These are phyloP conservation scores for Eulemur rubriventer DNA, from an alignment of 2,797 vertebrate species.

Conservation along the genomic window DNA sequence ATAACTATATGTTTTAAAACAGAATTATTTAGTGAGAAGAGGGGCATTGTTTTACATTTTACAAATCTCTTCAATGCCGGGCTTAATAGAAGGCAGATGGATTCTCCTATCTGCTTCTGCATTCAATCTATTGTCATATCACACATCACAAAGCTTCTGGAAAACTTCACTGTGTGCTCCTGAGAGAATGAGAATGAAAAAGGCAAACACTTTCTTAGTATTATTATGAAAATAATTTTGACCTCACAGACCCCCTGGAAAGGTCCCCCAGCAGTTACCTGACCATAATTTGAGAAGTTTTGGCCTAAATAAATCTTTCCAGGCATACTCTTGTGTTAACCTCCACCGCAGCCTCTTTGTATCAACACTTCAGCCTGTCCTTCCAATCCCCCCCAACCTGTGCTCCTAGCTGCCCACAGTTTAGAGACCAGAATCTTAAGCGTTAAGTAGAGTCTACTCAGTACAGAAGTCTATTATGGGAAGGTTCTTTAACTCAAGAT, in stretches of 20 bases:
- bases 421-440: not conserved
- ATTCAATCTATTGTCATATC: slow-evolving; percentile 63
- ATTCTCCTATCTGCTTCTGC: slow-evolving; percentile 48
- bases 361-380: not conserved
- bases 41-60: slow-evolving; percentile 37
- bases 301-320: slow-evolving; percentile 8
- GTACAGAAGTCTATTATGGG: not conserved
- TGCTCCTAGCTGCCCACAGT: not conserved
- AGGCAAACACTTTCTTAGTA: slow-evolving; percentile 48
- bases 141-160: slow-evolving; percentile 58
- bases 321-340: not conserved
- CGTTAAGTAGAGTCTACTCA: not conserved
- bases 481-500: not conserved
- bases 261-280: not conserved
- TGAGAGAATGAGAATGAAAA: slow-evolving; percentile 54
- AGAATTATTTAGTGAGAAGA: slow-evolving; percentile 42
- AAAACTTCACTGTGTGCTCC: slow-evolving; percentile 37
- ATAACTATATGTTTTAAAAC: slow-evolving; percentile 32
- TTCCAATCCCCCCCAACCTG: not conserved
- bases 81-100: slow-evolving; percentile 68
- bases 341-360: not conserved
- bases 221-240: slow-evolving; percentile 72
- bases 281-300: slow-evolving; percentile 53
- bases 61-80: slow-evolving; percentile 45
- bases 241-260: slow-evolving; percentile 20